Evolutionary conservation across 2,888 invertebrate species (phyloP), one percentile per base, ranked within the genome.

Genomic region (Alsophila aescularia): DNA sequence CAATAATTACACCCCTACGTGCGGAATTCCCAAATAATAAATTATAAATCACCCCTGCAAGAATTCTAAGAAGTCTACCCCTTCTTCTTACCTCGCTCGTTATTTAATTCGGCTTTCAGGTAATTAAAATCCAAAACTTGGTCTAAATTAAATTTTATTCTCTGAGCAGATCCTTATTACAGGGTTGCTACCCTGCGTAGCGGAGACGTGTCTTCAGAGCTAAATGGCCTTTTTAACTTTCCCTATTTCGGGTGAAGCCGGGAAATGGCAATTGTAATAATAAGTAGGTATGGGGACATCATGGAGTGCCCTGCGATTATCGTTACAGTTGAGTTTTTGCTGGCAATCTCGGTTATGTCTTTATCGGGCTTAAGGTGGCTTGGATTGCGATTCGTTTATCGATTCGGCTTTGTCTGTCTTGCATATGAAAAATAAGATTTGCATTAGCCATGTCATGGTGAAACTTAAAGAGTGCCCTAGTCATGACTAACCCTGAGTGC

Each of bases 151-250:
- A 90, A 90, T 90, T 90, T 90, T 85, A 90, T 85, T 79, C 81
- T 48, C 41, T 34, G 14, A 32, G 44, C 37, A 48, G 52, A 45
- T 60, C 62, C 60, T 62, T 63, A 63, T 60, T 63, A 62, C 45
- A 40, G 49, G 37, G 34, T 15, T 15, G 64, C 36, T 34, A 63
- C 62, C 52, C 52, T 64, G 48, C 67, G 65, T 60, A 62, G 65
- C 66, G 58, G 71, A 81, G 75, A 91, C 88, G 92, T 92, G 92
- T 87, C 79, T 73, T 70, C 73, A 72, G 71, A 76, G 70, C 80
- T 81, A 87, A 92, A 92, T 89, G 79, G 85, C 87, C 90, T 87
- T 83, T 89, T 92, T 92, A 92, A 92, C 90, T 92, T 91, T 89
- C 89, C 89, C 89, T 88, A 89, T 91, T 91, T 89, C 84, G 85